Conservation (phyloP, 2,113 vertebrate genomes). For the Periophthalmodon schlosseri region DNA sequence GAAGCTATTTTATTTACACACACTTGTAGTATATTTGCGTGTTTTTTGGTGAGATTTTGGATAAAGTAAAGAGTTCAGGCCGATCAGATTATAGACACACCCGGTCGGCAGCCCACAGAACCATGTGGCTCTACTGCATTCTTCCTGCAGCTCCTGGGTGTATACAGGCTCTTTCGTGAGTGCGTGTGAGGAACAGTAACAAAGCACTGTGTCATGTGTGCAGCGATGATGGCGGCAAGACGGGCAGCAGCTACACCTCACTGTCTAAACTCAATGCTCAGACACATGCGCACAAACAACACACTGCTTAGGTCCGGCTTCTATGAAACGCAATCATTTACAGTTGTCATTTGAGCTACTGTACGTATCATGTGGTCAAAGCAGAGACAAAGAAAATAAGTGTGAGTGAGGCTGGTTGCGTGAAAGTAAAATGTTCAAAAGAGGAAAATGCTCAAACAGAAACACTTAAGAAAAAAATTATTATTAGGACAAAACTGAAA, state of each 20-base stretch:
- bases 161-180: conserved; percentile 9
- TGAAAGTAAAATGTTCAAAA: not conserved
- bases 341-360: not conserved
- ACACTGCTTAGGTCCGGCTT: not conserved
- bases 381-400: not conserved
- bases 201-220: conserved; percentile 27
- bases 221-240: not conserved
- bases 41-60: no score
- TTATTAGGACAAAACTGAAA: not conserved
- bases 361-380: not conserved
- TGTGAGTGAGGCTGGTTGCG: not conserved
- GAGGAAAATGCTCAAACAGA: not conserved
- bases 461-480: not conserved
- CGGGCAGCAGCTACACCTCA: conserved; percentile 9
- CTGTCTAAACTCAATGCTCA: not conserved
- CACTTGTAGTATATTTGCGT: no score
- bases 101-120: conserved; percentile 20
- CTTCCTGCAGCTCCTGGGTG: conserved; percentile 43
- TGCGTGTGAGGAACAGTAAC: conserved; percentile 15
- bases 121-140: conserved; percentile 67
- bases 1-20: not conserved
- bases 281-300: not conserved
- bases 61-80: not conserved
- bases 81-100: conserved; percentile 35
- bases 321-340: not conserved